phyloP scores from a whole-genome alignment of 2,888 invertebrate species.

The Tyria jacobaeae region DNA sequence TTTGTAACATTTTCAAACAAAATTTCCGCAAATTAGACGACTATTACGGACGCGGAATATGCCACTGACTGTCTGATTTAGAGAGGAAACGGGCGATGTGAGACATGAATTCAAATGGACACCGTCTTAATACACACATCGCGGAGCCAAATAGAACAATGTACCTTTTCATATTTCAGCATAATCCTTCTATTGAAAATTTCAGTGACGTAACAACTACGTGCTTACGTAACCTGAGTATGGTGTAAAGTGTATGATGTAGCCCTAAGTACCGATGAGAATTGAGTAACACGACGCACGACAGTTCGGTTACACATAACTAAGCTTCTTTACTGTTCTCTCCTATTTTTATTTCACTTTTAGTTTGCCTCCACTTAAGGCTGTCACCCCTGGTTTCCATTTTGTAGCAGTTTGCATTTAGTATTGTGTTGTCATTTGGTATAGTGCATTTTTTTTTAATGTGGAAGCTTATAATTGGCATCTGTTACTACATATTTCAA shows the following conservation, averaged over 20 bases:
- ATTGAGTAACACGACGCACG: too few species aligned
- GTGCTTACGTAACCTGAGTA: conserved; percentile 42
- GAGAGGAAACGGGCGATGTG: conserved; percentile 51
- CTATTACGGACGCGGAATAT: conserved; percentile 43
- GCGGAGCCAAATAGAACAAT: conserved; percentile 55
- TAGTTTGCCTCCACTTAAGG: conserved; percentile 23
- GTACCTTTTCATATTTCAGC: conserved; percentile 56
- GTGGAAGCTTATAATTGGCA: too few species aligned
- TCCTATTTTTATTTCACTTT: conserved; percentile 25
- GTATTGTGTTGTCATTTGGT: neutral
- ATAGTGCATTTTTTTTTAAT: too few species aligned
- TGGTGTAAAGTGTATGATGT: conserved; percentile 43
- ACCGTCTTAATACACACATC: conserved; percentile 58
- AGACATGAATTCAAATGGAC: conserved; percentile 64
- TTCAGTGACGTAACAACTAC: conserved; percentile 42
- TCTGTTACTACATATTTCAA: too few species aligned
- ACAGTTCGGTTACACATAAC: conserved; percentile 41
- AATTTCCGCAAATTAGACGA: conserved; percentile 53
- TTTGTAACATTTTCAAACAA: too few species aligned
- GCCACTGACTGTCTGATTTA: conserved; percentile 58
- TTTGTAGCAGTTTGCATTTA: conserved; percentile 31
- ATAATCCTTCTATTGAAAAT: conserved; percentile 52
- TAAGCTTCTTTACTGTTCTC: conserved; percentile 39
- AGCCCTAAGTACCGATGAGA: conserved; percentile 36
- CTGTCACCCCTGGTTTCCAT: too few species aligned